Evolutionary conservation across 2,797 vertebrate genomes (phyloP), one percentile per base, ranked within the genome.

Genomic region (Leptoclinus maculatus): DNA sequence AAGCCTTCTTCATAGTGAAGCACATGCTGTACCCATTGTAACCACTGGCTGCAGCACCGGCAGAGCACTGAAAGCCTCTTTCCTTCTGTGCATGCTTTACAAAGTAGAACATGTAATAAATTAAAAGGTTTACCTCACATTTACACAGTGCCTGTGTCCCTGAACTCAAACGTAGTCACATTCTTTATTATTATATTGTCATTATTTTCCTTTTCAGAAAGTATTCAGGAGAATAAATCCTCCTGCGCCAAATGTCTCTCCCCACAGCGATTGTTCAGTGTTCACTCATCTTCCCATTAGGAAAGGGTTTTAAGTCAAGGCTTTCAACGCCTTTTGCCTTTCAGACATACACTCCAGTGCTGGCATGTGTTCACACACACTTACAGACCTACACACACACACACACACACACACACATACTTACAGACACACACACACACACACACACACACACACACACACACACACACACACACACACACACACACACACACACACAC

Each of bases 251-350:
- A 82, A 82, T 75, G 38, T 76, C 59, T 81, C 69, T 64, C 39
- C 14, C 45, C 12, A 36, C 74, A 84, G 74, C 2, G 0, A 25
- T 32, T 21, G 32, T 63, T 79, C 82, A 68, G 34, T 63, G 64
- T 68, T 68, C 63, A 56, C 70, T 79, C 45, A 67, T 47, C 39
- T 74, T 76, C 65, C 71, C 69, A 87, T 78, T 80, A 85, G 66
- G 69, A 63, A 32, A 78, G 64, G 62, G 74, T 87, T 85, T 72
- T 63, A 83, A 86, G 82, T 88, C 76, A 86, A 77, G 67, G 84
- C 82, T 87, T 85, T 79, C 90, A 87, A 65, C 5, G 56, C 82
- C 74, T 83, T 78, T 78, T 7, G 2, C 59, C 71, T 74, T 23
- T 76, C 53, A 80, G 74, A 82, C 58, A 64, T 4, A 14, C 67